Evolutionary conservation across 2,797 vertebrate species (phyloP).

Genomic region (Furcifer pardalis): DNA sequence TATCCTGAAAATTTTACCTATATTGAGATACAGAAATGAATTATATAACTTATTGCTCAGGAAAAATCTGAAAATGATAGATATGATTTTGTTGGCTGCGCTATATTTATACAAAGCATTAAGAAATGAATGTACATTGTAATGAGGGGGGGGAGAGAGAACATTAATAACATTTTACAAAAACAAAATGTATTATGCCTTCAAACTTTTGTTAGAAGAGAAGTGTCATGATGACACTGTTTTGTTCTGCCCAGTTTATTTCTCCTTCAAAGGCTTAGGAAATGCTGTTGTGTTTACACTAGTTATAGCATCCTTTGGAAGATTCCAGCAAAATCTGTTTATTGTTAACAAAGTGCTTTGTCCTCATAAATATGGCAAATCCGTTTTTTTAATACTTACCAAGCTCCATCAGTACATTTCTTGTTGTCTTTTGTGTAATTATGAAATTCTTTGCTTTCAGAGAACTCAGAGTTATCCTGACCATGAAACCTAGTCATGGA

Average conservation of each 20-base stretch:
- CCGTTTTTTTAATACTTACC: neutral
- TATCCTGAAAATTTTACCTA: neutral
- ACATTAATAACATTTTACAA: too few species aligned
- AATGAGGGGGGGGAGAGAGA: neutral
- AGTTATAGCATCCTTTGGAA: neutral
- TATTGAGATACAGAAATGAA: neutral
- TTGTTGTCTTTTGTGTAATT: neutral
- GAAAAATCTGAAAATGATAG: neutral
- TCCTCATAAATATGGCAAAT: neutral
- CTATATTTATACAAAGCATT: too few species aligned
- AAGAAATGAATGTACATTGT: neutral
- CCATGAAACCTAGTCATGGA: neutral
- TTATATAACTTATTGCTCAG: neutral
- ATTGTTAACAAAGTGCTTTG: slow-evolving; percentile 1
- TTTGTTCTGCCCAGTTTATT: neutral
- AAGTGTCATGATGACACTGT: neutral
- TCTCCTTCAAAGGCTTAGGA: neutral
- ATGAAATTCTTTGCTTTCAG: neutral
- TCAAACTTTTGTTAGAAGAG: neutral
- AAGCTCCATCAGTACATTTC: neutral
- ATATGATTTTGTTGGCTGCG: neutral
- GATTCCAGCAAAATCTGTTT: neutral
- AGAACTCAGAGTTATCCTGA: neutral
- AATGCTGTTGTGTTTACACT: neutral
- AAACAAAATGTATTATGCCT: neutral